A percentile compares a stretch with the other conserved stretches of the same genome.
Conservation (phyloP, 2,888 invertebrate species). For the Lochmaea crataegi region DNA sequence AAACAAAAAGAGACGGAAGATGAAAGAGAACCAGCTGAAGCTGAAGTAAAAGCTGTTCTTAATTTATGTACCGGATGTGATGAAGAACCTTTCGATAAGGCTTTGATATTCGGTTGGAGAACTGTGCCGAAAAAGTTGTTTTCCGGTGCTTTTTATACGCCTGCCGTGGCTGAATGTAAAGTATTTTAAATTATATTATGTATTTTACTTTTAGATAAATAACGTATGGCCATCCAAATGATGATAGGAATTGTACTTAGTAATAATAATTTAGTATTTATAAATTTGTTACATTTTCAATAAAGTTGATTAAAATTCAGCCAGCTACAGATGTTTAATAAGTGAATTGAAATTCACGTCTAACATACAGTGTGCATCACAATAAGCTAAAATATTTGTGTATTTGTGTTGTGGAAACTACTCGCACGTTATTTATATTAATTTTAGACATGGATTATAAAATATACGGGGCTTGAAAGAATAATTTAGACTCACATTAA, state of each 20-base stretch:
- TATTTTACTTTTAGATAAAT: slow-evolving; percentile 12
- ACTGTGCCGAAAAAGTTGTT: slow-evolving; percentile 77
- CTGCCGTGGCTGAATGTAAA: slow-evolving; percentile 73
- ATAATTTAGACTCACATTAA: no score
- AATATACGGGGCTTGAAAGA: no score
- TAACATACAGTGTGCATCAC: no score
- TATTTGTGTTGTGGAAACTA: no score
- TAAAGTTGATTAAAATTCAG: slow-evolving; percentile 25
- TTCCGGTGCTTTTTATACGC: slow-evolving; percentile 77
- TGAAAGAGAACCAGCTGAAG: slow-evolving; percentile 85
- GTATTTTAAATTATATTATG: slow-evolving; percentile 49
- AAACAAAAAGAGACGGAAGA: slow-evolving; percentile 75
- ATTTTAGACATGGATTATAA: no score
- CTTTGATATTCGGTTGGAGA: slow-evolving; percentile 83
- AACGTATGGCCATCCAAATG: slow-evolving; percentile 26
- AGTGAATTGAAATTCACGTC: not conserved
- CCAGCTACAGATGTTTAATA: not conserved
- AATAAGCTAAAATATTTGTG: no score
- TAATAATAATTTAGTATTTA: slow-evolving; percentile 45
- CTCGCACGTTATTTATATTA: no score
- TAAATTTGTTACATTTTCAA: slow-evolving; percentile 42
- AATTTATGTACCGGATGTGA: slow-evolving; percentile 81
- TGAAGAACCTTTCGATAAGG: slow-evolving; percentile 83
- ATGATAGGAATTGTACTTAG: slow-evolving; percentile 19
- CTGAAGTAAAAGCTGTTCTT: slow-evolving; percentile 84